phyloP scores from a whole-genome alignment of 2,888 invertebrate genomes.

The Mythimna ferrago region DNA sequence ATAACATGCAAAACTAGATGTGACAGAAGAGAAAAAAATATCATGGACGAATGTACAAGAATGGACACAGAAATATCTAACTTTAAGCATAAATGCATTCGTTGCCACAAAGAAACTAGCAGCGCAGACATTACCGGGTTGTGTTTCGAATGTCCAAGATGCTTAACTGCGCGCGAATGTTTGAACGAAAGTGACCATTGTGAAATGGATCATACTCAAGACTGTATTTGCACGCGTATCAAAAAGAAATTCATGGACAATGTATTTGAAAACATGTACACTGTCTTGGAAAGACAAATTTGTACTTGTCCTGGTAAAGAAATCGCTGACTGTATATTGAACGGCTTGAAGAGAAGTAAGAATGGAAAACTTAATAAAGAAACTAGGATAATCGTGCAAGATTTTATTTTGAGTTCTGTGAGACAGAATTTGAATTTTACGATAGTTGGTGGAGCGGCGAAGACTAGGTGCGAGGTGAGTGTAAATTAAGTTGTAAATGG shows the following conservation, averaged over 20 bases:
- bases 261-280: slow-evolving; percentile 87
- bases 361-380: slow-evolving; percentile 82
- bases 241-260: slow-evolving; percentile 84
- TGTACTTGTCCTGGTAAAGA: slow-evolving; percentile 77
- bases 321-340: slow-evolving; percentile 77
- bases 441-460: slow-evolving; percentile 86
- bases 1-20: slow-evolving; percentile 80
- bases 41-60: slow-evolving; percentile 74
- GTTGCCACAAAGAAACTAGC: slow-evolving; percentile 79
- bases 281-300: slow-evolving; percentile 77
- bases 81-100: slow-evolving; percentile 72
- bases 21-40: slow-evolving; percentile 70
- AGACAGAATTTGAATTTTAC: slow-evolving; percentile 85
- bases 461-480: slow-evolving; percentile 86
- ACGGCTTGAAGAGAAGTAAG: slow-evolving; percentile 77
- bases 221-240: slow-evolving; percentile 81
- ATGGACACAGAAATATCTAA: slow-evolving; percentile 73
- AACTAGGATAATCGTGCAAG: slow-evolving; percentile 79
- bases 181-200: slow-evolving; percentile 73
- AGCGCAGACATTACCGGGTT: slow-evolving; percentile 76
- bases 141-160: slow-evolving; percentile 85
- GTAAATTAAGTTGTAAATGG: not conserved
- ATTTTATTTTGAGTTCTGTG: slow-evolving; percentile 79
- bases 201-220: slow-evolving; percentile 69
- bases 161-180: slow-evolving; percentile 76